Conservation (phyloP, 1,140 invertebrate species). For the Calosoma granatense region DNA sequence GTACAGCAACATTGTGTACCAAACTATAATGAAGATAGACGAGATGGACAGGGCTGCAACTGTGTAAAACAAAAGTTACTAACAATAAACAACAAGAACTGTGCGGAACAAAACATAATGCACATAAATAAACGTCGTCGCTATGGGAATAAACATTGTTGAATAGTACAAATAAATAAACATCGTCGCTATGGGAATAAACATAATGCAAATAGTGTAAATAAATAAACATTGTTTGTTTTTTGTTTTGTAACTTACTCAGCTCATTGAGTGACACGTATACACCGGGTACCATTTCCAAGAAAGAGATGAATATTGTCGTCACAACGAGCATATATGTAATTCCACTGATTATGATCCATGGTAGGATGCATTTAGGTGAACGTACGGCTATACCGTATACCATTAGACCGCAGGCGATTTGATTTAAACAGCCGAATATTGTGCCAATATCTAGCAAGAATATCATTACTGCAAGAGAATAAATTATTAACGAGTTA, state of each 20-base stretch:
- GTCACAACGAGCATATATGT: conserved; percentile 13
- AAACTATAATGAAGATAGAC: conserved; percentile 12
- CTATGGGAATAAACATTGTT: too few relatives aligned
- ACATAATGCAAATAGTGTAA: not conserved
- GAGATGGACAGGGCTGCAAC: conserved; percentile 14
- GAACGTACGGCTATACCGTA: conserved; percentile 14
- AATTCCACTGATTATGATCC: conserved; percentile 14
- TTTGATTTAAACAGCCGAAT: conserved; percentile 3
- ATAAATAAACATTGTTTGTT: too few relatives aligned
- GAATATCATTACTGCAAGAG: not conserved
- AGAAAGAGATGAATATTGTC: conserved; percentile 11
- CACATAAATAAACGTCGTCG: too few relatives aligned
- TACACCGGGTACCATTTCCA: conserved; percentile 13
- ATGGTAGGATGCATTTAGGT: conserved; percentile 15
- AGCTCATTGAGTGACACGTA: conserved; percentile 9
- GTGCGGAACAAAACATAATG: too few relatives aligned
- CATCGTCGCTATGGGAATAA: too few relatives aligned
- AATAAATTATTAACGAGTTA: not conserved
- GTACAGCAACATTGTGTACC: conserved; percentile 15
- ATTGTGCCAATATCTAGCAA: conserved; percentile 4
- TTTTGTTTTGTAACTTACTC: conserved; percentile 10
- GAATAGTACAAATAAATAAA: too few relatives aligned
- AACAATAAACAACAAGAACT: too few relatives aligned
- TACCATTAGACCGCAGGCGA: conserved; percentile 7
- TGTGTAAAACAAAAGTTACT: conserved; percentile 3